Base-by-base conservation (phyloP, 2,113 vertebrate species). In the Trichechus manatus region DNA sequence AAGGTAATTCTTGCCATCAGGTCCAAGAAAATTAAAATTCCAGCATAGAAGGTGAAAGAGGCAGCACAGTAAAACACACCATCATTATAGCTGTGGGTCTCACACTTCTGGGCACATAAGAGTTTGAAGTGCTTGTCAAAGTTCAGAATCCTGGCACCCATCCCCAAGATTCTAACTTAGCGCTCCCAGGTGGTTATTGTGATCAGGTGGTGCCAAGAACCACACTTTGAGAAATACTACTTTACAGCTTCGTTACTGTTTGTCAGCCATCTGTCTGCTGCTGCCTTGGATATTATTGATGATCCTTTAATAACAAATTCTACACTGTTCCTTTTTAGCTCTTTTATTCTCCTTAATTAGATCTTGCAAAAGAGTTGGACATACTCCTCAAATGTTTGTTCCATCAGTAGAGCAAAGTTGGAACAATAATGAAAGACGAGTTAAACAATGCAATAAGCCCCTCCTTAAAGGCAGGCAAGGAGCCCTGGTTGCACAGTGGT, bases 321-420 rank as follows among this genome's bases (percentile, higher is more conserved):
- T 78, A 44, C 75, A 53, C 53, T 66, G 11, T 91, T 92, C 39
- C n/a, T 70, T 84, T 86, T 72, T 64, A 53, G 84, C 22, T 85
- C 47, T 88, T 75, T 78, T 56, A 63, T 82, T 83, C 53, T 91
- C 61, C 42, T 17, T 42, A 70, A 94, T 89, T 83, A 86, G 53
- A 68, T 82, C 22, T 82, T 85, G 53, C 47, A 83, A 79, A 87
- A 64, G 25, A 13, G 22, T 42, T 70, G 33, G 23, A 64, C 50
- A 83, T 27, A 44, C 3, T 90, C 19, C 19, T 13, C 33, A 63
- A 83, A 75, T 74, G 17, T 89, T 61, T 92, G 29, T 72, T 87
- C 36, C 90, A 36, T 23, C 56, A 2, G 19, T 39, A 14, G 59
- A 84, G n/a, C 29, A 14, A 87, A 87, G 20, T 66, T 23, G 17